Conservation (phyloP, 2,888 invertebrate genomes). For the Sussaba pulchella region DNA sequence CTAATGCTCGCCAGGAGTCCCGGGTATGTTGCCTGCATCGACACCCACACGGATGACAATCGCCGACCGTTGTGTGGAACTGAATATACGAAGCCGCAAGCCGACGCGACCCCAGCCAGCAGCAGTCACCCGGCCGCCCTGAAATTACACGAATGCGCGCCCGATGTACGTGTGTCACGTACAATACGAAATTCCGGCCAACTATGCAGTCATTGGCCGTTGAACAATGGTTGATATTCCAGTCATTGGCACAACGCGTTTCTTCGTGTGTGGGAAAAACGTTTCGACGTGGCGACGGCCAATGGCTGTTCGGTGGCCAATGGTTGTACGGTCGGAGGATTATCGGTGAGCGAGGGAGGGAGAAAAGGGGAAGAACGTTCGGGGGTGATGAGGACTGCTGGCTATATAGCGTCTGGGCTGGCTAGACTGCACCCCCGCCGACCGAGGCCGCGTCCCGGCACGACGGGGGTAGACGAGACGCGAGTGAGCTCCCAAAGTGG, state of each 20-base stretch:
- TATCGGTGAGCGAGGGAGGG: conserved; percentile 8
- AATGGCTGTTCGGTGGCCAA: background rate
- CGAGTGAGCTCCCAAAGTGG: conserved; percentile 82
- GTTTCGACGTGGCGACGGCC: background rate
- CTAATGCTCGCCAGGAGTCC: conserved; percentile 56
- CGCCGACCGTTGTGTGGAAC: conserved; percentile 31
- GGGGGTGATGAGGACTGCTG: conserved; percentile 59
- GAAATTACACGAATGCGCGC: conserved; percentile 39
- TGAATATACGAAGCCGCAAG: conserved; percentile 74
- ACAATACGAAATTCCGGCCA: background rate
- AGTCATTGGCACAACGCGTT: background rate
- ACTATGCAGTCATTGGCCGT: background rate
- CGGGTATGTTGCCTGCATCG: conserved; percentile 42
- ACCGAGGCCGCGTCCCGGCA: conserved; percentile 74
- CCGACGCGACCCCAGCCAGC: conserved; percentile 59
- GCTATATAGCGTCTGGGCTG: conserved; percentile 78
- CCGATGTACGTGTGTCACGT: conserved; percentile 7
- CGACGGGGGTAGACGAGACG: conserved; percentile 77
- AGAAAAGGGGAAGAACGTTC: conserved; percentile 2
- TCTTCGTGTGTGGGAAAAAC: background rate
- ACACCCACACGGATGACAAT: conserved; percentile 17
- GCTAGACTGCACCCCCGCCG: conserved; percentile 81
- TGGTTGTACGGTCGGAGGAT: background rate
- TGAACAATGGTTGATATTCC: background rate
- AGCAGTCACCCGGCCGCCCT: conserved; percentile 57